A percentile compares a stretch with the other conserved stretches of the same genome.
Conservation (phyloP, 2,113 vertebrate species). For the Anas platyrhynchos region DNA sequence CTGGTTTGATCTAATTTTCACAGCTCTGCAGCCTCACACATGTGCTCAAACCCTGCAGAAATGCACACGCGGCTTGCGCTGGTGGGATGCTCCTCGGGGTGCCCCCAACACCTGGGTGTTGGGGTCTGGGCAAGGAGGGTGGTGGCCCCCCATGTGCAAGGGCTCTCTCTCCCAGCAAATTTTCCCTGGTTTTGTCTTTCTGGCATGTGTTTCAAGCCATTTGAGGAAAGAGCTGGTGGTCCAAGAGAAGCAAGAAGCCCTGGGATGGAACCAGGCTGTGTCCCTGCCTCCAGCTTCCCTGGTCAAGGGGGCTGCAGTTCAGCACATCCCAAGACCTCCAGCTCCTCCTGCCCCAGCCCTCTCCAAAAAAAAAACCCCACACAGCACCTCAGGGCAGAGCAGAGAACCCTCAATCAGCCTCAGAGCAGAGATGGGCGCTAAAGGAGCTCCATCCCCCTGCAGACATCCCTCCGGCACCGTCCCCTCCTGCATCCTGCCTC, state of each 20-base stretch:
- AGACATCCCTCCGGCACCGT: background rate
- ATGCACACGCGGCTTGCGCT: background rate
- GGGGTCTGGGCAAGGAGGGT: background rate
- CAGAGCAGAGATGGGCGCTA: background rate
- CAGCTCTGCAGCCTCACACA: background rate
- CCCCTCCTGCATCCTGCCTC: conserved; percentile 17
- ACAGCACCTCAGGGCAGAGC: background rate
- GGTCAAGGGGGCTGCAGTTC: background rate
- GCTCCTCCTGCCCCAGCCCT: background rate
- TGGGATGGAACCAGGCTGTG: background rate
- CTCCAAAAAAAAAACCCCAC: background rate
- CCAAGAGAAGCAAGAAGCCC: background rate
- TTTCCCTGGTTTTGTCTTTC: background rate
- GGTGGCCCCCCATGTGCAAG: fast-evolving
- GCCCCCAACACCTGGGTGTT: fast-evolving
- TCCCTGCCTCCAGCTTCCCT: fast-evolving
- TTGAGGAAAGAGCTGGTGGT: background rate
- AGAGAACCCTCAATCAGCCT: fast-evolving
- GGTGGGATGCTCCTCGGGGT: fast-evolving
- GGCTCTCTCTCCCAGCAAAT: background rate
- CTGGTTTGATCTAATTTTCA: background rate
- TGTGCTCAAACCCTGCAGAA: background rate
- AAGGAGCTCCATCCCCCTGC: background rate
- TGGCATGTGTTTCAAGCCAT: background rate
- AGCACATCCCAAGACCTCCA: background rate